phyloP scores from a whole-genome alignment of 2,797 vertebrate species.

The Liasis olivaceus region DNA sequence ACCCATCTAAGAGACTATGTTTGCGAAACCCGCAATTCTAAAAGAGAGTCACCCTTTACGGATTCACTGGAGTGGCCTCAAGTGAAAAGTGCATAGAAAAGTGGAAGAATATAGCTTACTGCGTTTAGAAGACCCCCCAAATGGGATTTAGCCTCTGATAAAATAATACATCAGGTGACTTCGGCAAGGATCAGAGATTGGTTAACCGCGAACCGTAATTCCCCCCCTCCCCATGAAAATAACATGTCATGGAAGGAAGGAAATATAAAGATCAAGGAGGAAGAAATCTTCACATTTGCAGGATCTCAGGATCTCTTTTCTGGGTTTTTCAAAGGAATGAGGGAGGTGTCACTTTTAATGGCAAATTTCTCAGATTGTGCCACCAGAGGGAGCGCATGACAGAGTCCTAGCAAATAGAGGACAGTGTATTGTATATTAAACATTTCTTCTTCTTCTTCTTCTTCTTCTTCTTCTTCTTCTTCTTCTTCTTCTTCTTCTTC shows the following conservation, averaged over 20 bases:
- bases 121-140: no score
- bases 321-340: background rate
- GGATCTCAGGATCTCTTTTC: background rate
- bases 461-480: no score
- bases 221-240: no score
- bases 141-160: background rate
- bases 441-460: no score
- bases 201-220: background rate
- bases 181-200: background rate
- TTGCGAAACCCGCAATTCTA: background rate
- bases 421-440: background rate
- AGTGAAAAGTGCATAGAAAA: no score
- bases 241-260: background rate
- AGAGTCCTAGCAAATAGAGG: background rate
- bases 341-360: background rate
- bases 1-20: no score
- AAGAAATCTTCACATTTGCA: background rate
- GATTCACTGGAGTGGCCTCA: background rate
- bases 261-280: background rate
- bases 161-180: background rate
- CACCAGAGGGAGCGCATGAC: background rate
- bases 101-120: no score
- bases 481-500: no score
- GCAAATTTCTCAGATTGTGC: background rate
- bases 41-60: background rate